Base-by-base conservation (phyloP, 1,140 invertebrate genomes). In the Drosophila varians region DNA sequence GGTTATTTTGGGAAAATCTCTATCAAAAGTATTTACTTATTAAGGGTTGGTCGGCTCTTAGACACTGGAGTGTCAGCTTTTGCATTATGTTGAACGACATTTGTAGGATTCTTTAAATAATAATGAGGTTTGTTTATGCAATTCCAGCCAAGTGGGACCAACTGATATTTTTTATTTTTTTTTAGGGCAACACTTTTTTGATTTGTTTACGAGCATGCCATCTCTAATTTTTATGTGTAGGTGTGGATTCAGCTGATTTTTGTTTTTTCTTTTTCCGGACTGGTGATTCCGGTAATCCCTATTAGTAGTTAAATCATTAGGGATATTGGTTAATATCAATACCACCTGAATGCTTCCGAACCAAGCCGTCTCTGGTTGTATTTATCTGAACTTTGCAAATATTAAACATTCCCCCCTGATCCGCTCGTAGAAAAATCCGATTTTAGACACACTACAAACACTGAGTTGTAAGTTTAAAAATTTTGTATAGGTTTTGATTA, bases 51-150 rank as follows among this genome's bases (percentile, higher is more conserved):
- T 90, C 89, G 25, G 47, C 74, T 34, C 88, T 90, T 0, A 90
- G 71, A 18, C 89, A 89, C 47, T 77, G 74, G 23, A 90, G 45
- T 0, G 89, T 77, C 2, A 90, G 40, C 14, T 90, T 90, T 64
- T 90, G 89, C 58, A 90, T 53, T 56, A 90, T 87, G 45, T 49
- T 84, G n/a, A 74, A 72, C 18, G 89, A 89, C 89, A 90, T 90
- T 74, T 62, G 54, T 38, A n/a, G 36, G 12, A 16, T 7, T 38
- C 14, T 11, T 42, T 26, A 28, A 45, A 19, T 36, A 45, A 19
- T 36, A 26, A 42, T 18, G 19, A 70, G 55, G 47, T 73, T 56
- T 86, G 71, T 84, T 84, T 84, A 84, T 79, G 79, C 79, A 84
- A 84, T 71, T 65, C 9, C 14, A 8, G 1, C 0, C 16, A 1